Percentiles rank a stretch among this genome's conserved stretches.
These are phyloP conservation scores for Tenthredo scrophulariae DNA, from an alignment of 2,888 invertebrate genomes.

Conservation along the genomic window DNA sequence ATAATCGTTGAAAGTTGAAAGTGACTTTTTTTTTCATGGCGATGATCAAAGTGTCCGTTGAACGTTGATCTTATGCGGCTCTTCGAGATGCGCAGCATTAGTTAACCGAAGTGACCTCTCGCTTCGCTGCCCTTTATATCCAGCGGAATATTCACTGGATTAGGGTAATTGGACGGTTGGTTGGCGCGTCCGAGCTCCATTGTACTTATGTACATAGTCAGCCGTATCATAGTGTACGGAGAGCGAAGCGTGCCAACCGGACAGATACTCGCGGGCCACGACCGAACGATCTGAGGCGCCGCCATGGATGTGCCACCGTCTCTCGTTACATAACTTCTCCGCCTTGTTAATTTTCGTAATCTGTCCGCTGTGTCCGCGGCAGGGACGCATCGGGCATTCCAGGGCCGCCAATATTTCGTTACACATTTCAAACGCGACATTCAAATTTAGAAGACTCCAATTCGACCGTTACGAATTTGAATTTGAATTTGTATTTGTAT, in stretches of 20 bases:
- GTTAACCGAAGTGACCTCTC: conserved; percentile 52
- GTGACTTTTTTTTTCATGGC: too few species aligned
- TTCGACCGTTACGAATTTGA: not conserved
- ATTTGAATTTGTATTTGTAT: not conserved
- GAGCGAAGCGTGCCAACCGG: conserved; percentile 30
- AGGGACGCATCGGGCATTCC: conserved; percentile 32
- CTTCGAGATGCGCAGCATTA: conserved; percentile 47
- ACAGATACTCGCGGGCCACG: conserved; percentile 42
- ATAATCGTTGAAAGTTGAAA: too few species aligned
- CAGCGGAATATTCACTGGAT: conserved; percentile 76
- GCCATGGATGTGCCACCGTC: conserved; percentile 52
- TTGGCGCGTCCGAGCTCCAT: conserved; percentile 5
- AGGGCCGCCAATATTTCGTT: conserved; percentile 38
- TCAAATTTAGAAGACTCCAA: not conserved
- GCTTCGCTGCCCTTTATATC: conserved; percentile 67
- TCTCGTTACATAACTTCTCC: conserved; percentile 55
- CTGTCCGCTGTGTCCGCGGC: conserved; percentile 51
- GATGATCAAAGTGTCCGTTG: not conserved
- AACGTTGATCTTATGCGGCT: not conserved
- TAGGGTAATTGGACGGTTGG: conserved; percentile 75
- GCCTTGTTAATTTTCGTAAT: conserved; percentile 55
- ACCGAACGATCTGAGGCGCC: conserved; percentile 51
- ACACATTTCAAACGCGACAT: not conserved
- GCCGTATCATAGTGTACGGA: not conserved
- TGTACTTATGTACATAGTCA: not conserved